Percentiles rank a stretch among this genome's conserved stretches.
Evolutionary conservation across 2,113 vertebrate species (phyloP).

Genomic region (Polypterus senegalus): DNA sequence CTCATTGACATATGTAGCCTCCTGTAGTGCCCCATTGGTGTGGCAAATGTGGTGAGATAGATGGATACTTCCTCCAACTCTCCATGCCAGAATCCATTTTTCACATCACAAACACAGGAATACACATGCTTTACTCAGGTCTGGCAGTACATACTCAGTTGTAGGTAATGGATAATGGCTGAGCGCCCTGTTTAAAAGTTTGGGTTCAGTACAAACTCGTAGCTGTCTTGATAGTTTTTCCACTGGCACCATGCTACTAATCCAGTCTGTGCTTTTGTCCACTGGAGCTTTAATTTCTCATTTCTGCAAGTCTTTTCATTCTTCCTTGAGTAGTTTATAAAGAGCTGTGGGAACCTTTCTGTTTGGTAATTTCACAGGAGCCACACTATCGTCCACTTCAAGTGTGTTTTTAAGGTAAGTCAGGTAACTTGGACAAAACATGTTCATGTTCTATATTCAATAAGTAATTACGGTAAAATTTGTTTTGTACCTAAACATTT

Average conservation of each 20-base stretch:
- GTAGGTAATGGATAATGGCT: neutral
- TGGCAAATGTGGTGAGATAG: slow-evolving; percentile 4
- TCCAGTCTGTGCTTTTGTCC: neutral
- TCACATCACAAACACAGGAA: neutral
- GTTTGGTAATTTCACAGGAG: too few species aligned
- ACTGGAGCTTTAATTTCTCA: too few species aligned
- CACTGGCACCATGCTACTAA: neutral
- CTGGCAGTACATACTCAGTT: neutral
- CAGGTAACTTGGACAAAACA: too few species aligned
- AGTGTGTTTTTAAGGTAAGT: too few species aligned
- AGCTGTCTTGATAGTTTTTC: neutral
- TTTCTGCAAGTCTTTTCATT: too few species aligned
- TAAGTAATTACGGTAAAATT: too few species aligned
- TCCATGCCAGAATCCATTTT: slow-evolving; percentile 1
- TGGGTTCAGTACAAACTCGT: neutral
- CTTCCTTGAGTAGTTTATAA: too few species aligned
- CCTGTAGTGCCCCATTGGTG: neutral
- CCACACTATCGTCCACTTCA: too few species aligned
- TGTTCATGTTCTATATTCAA: too few species aligned
- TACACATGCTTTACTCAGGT: slow-evolving; percentile 5
- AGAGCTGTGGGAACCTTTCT: too few species aligned
- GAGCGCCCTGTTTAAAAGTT: neutral
- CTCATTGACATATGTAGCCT: neutral
- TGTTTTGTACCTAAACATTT: too few species aligned
- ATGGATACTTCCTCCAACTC: neutral